Conservation (phyloP, 1,140 invertebrate genomes). For the Heliconius congener region DNA sequence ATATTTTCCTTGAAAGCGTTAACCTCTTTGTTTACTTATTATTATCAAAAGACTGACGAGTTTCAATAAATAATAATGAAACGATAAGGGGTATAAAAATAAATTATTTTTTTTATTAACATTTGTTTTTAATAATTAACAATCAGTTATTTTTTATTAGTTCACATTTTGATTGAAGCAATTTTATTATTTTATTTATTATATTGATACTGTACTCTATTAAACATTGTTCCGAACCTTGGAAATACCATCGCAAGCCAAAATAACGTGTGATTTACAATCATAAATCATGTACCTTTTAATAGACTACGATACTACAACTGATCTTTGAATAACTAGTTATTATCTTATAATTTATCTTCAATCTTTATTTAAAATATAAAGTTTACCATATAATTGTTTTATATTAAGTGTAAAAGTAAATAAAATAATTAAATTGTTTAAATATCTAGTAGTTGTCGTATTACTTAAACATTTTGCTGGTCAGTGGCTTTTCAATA, state of each 20-base stretch:
- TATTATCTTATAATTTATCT: background rate
- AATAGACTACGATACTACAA: background rate
- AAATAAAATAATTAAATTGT: no score
- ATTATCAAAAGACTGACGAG: constrained; percentile 51
- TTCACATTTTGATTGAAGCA: background rate
- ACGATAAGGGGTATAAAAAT: constrained; percentile 48
- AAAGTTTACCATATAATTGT: background rate
- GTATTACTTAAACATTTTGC: no score
- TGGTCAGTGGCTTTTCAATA: no score
- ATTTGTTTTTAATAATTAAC: constrained; percentile 61
- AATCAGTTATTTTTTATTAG: background rate
- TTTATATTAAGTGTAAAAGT: no score
- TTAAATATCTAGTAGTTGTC: no score
- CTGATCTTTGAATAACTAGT: constrained; percentile 8
- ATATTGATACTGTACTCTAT: background rate
- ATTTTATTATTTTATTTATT: background rate
- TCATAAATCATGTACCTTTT: constrained; percentile 30
- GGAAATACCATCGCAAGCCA: constrained; percentile 23
- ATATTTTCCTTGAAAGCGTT: constrained; percentile 41
- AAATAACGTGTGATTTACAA: constrained; percentile 34
- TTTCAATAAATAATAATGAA: constrained; percentile 40
- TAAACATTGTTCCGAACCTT: constrained; percentile 36
- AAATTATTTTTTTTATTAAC: constrained; percentile 70
- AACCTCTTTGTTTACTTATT: constrained; percentile 57
- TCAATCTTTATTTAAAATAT: background rate